These are phyloP conservation scores for Malurus leucopterus DNA, from an alignment of 2,797 vertebrate genomes.

Conservation along the genomic window DNA sequence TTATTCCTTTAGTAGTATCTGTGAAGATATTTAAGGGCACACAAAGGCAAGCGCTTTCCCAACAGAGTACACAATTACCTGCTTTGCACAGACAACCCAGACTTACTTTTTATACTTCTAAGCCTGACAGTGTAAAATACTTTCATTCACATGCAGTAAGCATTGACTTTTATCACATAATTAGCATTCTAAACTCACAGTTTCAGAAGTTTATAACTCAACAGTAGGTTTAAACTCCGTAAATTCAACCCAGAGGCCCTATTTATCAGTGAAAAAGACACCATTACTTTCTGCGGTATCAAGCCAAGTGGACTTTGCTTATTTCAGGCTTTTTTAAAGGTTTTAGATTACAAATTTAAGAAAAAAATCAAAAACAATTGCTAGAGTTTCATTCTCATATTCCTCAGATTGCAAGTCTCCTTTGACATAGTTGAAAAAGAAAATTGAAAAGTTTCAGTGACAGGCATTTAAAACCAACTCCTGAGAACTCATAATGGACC, in stretches of 20 bases:
- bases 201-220: slow-evolving; percentile 39
- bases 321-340: neutral
- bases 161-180: slow-evolving; percentile 32
- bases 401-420: neutral
- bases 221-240: neutral
- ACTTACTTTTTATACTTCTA: neutral
- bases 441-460: neutral
- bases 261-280: neutral
- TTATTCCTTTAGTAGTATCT: slow-evolving; percentile 11
- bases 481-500: neutral
- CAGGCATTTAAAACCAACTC: neutral
- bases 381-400: slow-evolving; percentile 1
- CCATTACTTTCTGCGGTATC: neutral
- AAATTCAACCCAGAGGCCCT: slow-evolving; percentile 2
- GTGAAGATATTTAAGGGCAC: neutral
- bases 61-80: slow-evolving; percentile 3
- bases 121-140: neutral
- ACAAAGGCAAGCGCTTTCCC: slow-evolving; percentile 3
- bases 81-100: slow-evolving; percentile 21
- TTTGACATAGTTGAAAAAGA: neutral
- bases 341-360: neutral
- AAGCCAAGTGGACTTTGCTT: neutral
- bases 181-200: slow-evolving; percentile 34
- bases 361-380: neutral
- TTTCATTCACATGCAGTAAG: neutral